Evolutionary conservation across 2,797 vertebrate genomes (phyloP), one percentile per base, ranked within the genome.

Genomic region (Heteromormyrus szaboi): DNA sequence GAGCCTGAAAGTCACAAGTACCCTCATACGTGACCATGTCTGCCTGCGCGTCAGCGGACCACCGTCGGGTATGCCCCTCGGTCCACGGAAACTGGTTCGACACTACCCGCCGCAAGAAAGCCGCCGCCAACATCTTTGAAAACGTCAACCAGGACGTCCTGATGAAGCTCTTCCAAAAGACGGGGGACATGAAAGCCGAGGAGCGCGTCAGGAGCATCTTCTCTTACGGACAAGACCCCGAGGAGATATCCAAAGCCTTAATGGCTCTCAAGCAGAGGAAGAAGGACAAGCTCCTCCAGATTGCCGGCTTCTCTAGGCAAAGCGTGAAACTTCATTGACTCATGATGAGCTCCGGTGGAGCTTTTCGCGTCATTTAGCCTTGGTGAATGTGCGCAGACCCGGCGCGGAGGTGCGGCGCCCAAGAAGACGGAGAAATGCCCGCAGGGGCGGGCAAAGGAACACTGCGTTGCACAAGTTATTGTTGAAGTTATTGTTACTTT

Each of bases 181-280:
- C 95, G 0, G 96, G 97, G 0, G 97, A 97, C 93, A 92, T 96
- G 90, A 96, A 96, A 89, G 96, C 96, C 0, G 95, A 95, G 92
- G 96, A 97, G 89, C 93, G 97, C 89, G 96, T 95, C 46, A 95
- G 93, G 86, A 96, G 96, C 89, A 96, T 97, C 90, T 94, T 95
- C 33, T 90, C 94, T 90, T 94, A 93, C 0, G 93, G 95, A 90
- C 96, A 96, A 90, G 96, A 97, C 54, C 1, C 95, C 84, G 97
- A 97, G 88, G 95, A 96, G 87, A 96, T 95, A 89, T 94, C 95
- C 0, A 91, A 95, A 62, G 96, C 96, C 0, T 92, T 97, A 0
- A 95, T 96, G 95, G 95, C 95, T 0, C 93, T 97, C 5, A 96
- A 96, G 89, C 95, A 96, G 91, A 95, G 96, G 92, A 95, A 95